Base-by-base conservation (phyloP, 2,888 invertebrate species). In the Cheilosia pagana region DNA sequence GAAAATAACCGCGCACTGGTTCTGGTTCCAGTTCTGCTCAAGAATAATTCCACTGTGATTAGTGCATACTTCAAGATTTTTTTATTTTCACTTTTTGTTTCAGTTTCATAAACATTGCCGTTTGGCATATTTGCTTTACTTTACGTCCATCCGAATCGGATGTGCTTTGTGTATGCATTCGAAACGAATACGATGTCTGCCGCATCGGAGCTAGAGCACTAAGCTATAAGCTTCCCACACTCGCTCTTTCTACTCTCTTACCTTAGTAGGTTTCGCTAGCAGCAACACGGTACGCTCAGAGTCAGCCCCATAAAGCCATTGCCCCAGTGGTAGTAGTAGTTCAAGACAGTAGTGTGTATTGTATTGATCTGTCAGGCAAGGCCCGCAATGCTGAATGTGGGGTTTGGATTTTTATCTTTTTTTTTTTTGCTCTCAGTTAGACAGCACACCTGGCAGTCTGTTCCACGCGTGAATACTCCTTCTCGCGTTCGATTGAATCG, bases 291-390 rank as follows among this genome's bases (percentile, higher is more conserved):
- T 5, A 8, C 41, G 60, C 50, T 53, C 23, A 65, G 41, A 6
- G 48, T 14, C 52, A 67, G 43, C 79, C 67, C 16, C 10, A 65
- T 35, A 10, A 4, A 16, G 14, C 55, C 19, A 45, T 21, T 28
- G 28, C 8, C 28, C 28, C 28, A 8, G 28, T 8, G 28, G 48
- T 48, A 48, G 8, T 55, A 31, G 68, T 67, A 41, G 45, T 45
- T 23, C 31, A 28, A 16, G 28, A 12, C 19, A 41, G 59, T 16
- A 23, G 41, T 59, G 65, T 41, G 53, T 53, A 52, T 77, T 77
- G 74, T 85, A 85, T 85, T 85, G 85, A 85, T 85, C 85, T 85
- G 85, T 85, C 81, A 81, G 60, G 67, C 41, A 50, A 85, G 75
- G 65, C 74, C 85, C 71, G 85, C 81, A 85, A 67, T 81, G 85